Evolutionary conservation across 2,797 vertebrate genomes (phyloP).

Genomic region (Lithobates sylvaticus): DNA sequence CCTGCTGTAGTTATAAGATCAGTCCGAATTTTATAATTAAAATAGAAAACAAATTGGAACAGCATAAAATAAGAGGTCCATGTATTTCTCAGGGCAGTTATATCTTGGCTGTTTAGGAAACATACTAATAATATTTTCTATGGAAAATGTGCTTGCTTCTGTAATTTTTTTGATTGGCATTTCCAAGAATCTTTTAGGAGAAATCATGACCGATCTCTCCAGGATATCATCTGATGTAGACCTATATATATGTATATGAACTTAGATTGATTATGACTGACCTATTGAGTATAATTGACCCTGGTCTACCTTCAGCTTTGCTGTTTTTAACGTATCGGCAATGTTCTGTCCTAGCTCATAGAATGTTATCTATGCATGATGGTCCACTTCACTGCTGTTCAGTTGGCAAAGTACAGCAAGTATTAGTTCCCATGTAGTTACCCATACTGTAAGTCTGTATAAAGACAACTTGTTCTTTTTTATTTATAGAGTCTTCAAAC

Average conservation of each 20-base stretch:
- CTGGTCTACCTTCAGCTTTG: not conserved
- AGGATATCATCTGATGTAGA: not conserved
- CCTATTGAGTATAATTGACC: not conserved
- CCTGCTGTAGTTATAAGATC: no score
- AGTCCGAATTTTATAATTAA: no score
- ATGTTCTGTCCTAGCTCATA: not conserved
- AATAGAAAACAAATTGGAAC: no score
- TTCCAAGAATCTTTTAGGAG: not conserved
- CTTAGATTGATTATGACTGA: not conserved
- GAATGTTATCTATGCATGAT: not conserved
- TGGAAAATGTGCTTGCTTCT: not conserved
- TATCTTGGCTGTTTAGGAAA: no score
- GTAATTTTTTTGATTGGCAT: not conserved
- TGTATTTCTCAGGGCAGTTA: no score
- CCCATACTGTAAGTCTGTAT: not conserved
- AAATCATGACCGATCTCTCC: not conserved
- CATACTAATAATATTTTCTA: no score
- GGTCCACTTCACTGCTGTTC: not conserved
- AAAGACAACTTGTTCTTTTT: slow-evolving; percentile 2
- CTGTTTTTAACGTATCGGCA: not conserved
- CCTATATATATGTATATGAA: not conserved
- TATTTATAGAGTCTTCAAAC: slow-evolving; percentile 4
- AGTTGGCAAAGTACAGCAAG: not conserved
- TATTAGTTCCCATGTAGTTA: not conserved
- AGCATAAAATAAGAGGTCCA: no score